Evolutionary conservation across 1,140 invertebrate genomes (phyloP), one percentile per base, ranked within the genome.

Genomic region (Drosophila guanche): DNA sequence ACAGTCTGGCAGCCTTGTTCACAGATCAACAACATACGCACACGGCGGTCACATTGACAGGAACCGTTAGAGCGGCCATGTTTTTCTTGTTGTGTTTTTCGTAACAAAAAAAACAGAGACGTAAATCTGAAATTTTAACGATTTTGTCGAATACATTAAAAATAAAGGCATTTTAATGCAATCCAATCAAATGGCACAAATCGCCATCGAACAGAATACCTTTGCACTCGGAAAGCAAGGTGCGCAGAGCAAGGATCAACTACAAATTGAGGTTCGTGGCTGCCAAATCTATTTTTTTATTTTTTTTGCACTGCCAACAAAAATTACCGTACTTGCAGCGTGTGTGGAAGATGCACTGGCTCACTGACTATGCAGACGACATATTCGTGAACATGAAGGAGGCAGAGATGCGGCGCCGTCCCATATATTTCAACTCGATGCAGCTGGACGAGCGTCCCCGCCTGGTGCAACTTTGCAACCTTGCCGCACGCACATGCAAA

Each of bases 321-420:
- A 7, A 16, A 27, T n/a, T 45, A 0, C 8, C 8, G 12, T 48
- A 5, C 37, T 69, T 65, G 6, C 45, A 78, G 71, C 56, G 75
- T 42, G 14, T 75, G 5, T 52, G 22, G 4, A 78, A 66, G 47
- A 56, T 51, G 0, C 59, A 72, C 8, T 88, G 84, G 83, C 5
- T 76, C 4, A 76, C 23, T n/a, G 60, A 89, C 10, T 88, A 88
- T 20, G 79, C 78, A 3, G 8, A 10, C 3, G 83, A 88, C 51
- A 89, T 88, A 20, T 83, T 76, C n/a, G 8, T 53, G 4, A 73
- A 70, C 33, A 72, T 89, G 75, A 57, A 41, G 41, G 75, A 88
- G 48, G 54, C 61, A 6, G 83, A 88, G 67, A 8, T 52, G 45
- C 62, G 42, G 2, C 75, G 83, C 5, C 63, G 57, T 3, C 79